Conservation (phyloP, 2,797 vertebrate genomes). For the Pitangus sulphuratus region DNA sequence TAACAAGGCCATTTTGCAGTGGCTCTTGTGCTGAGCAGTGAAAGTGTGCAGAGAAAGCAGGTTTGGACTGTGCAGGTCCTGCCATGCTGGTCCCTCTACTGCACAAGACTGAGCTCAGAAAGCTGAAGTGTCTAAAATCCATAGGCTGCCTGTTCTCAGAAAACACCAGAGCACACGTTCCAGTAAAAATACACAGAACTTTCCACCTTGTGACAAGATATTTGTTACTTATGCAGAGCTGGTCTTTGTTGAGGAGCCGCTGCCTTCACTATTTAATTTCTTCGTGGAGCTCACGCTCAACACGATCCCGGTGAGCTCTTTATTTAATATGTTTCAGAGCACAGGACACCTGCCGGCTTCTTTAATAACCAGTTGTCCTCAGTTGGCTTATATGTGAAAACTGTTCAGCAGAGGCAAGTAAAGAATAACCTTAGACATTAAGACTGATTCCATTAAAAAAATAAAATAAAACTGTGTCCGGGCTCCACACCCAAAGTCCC, state of each 20-base stretch:
- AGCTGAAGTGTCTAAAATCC: background rate
- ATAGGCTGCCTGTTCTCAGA: background rate
- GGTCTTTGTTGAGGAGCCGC: constrained; percentile 1
- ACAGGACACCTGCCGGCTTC: constrained; percentile 57
- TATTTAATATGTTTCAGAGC: constrained; percentile 71
- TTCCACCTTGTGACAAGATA: background rate
- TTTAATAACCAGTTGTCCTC: constrained; percentile 72
- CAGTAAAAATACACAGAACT: background rate
- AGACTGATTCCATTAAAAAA: constrained; percentile 61
- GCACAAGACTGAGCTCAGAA: background rate
- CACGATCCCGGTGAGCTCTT: constrained; percentile 59
- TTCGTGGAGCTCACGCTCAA: constrained; percentile 49
- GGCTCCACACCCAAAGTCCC: constrained; percentile 23
- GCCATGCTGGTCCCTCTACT: background rate
- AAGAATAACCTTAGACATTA: constrained; percentile 73
- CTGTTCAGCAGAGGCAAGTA: constrained; percentile 69
- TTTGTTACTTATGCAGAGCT: constrained; percentile 8
- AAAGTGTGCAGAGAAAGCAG: background rate
- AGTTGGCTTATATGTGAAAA: constrained; percentile 69
- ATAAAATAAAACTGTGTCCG: constrained; percentile 57
- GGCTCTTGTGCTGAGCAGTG: background rate
- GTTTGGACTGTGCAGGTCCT: background rate
- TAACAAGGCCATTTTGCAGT: background rate
- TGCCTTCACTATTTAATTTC: constrained; percentile 64
- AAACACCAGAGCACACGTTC: background rate